A percentile compares a stretch with the other conserved stretches of the same genome.
Evolutionary conservation across 2,113 vertebrate genomes (phyloP).

Genomic region (Lampris incognitus): DNA sequence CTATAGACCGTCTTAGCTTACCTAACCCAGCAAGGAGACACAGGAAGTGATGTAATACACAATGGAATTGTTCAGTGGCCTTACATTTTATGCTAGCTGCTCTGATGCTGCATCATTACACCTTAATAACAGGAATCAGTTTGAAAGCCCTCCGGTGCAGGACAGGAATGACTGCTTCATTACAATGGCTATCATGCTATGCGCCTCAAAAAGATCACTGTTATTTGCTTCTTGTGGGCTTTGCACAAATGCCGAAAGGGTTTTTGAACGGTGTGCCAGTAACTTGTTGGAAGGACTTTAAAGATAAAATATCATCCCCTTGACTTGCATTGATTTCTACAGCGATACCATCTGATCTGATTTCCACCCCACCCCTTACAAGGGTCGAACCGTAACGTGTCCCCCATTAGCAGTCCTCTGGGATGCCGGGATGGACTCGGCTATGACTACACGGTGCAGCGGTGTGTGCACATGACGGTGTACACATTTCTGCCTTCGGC

Average conservation of each 20-base stretch:
- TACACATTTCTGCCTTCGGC: conserved; percentile 10
- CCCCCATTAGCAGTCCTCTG: conserved; percentile 23
- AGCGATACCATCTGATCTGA: not conserved
- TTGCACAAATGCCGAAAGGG: not conserved
- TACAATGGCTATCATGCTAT: not conserved
- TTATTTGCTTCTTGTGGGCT: too few relatives aligned
- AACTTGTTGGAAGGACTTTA: too few relatives aligned
- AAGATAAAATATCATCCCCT: not conserved
- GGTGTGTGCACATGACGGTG: conserved; percentile 15
- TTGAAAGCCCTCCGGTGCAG: not conserved
- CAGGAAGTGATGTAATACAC: too few relatives aligned
- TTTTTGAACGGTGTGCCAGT: not conserved
- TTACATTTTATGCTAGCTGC: conserved; percentile 5
- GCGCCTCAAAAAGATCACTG: not conserved
- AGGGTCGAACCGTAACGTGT: conserved; percentile 16
- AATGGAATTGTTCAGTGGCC: conserved; percentile 27
- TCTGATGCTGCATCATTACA: not conserved
- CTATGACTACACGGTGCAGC: conserved; percentile 2
- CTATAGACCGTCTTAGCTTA: conserved; percentile 30
- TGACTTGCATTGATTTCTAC: not conserved
- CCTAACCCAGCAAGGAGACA: conserved; percentile 29
- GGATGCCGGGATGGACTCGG: conserved; percentile 24
- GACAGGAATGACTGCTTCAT: not conserved
- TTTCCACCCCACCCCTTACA: not conserved
- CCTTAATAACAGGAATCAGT: not conserved